These are phyloP conservation scores for Chrysotoxum bicinctum DNA, from an alignment of 2,888 invertebrate genomes.

Conservation along the genomic window DNA sequence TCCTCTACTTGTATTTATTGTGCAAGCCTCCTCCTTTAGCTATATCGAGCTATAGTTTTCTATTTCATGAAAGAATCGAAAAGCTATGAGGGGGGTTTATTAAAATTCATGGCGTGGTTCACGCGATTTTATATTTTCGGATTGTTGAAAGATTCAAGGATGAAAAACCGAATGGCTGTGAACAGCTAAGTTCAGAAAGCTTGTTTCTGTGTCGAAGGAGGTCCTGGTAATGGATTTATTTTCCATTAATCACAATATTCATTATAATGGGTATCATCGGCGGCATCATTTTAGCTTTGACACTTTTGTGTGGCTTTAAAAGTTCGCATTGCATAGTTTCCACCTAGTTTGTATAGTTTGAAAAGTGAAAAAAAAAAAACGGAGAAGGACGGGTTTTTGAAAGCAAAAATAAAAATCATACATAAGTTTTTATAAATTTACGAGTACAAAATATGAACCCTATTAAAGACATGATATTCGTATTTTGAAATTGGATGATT, in stretches of 20 bases:
- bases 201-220: background rate
- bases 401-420: too few species aligned
- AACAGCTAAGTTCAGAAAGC: background rate
- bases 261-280: slow-evolving; percentile 31
- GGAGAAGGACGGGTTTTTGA: too few species aligned
- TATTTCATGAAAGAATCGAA: background rate
- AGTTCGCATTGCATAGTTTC: background rate
- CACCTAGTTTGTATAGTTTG: background rate
- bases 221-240: slow-evolving; percentile 45
- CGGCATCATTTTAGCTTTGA: background rate
- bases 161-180: background rate
- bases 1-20: background rate
- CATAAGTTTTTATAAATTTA: too few species aligned
- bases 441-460: too few species aligned
- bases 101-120: slow-evolving; percentile 2
- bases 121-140: background rate
- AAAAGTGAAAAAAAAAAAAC: background rate
- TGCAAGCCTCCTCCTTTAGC: background rate
- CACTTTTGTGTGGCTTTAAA: background rate
- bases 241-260: slow-evolving; percentile 56
- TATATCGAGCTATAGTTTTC: background rate
- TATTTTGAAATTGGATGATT: too few species aligned
- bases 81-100: background rate
- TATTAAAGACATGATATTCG: too few species aligned
- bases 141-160: slow-evolving; percentile 1